These are phyloP conservation scores for Perognathus longimembris DNA, from an alignment of 2,113 vertebrate genomes.

Conservation along the genomic window DNA sequence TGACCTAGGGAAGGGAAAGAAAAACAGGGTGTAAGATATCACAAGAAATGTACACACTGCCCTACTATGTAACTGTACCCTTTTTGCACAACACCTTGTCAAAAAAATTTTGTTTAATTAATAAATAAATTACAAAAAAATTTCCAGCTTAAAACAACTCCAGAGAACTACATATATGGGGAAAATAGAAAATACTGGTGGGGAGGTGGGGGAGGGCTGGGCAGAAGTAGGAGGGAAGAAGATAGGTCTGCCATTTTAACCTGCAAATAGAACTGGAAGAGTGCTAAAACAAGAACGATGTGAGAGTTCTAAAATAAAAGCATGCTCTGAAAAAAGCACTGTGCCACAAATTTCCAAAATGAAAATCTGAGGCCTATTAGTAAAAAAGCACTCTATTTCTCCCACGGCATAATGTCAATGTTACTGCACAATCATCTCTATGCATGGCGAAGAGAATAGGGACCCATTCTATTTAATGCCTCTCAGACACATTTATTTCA, in stretches of 20 bases:
- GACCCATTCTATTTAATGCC: not conserved
- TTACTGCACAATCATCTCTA: not conserved
- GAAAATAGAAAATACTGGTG: not conserved
- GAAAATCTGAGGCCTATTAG: conserved; percentile 46
- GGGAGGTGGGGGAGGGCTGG: too few species aligned
- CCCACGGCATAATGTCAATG: conserved; percentile 4
- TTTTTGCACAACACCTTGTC: too few species aligned
- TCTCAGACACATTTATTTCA: conserved; percentile 8
- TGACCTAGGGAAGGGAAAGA: too few species aligned
- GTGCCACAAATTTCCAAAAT: conserved; percentile 49
- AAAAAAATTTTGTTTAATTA: too few species aligned
- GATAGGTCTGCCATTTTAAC: not conserved
- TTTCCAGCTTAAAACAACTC: conserved; percentile 1
- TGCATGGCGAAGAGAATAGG: not conserved
- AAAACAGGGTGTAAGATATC: too few species aligned
- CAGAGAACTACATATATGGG: not conserved
- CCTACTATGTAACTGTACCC: too few species aligned
- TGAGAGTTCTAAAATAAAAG: conserved; percentile 44
- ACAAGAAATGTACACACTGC: too few species aligned
- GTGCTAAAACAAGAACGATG: not conserved
- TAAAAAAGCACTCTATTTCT: conserved; percentile 15
- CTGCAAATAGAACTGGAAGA: not conserved
- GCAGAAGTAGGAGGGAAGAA: too few species aligned
- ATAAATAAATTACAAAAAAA: too few species aligned
- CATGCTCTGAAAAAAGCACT: conserved; percentile 22